phyloP scores from a whole-genome alignment of 2,888 invertebrate genomes.

The Corbicula japonica region DNA sequence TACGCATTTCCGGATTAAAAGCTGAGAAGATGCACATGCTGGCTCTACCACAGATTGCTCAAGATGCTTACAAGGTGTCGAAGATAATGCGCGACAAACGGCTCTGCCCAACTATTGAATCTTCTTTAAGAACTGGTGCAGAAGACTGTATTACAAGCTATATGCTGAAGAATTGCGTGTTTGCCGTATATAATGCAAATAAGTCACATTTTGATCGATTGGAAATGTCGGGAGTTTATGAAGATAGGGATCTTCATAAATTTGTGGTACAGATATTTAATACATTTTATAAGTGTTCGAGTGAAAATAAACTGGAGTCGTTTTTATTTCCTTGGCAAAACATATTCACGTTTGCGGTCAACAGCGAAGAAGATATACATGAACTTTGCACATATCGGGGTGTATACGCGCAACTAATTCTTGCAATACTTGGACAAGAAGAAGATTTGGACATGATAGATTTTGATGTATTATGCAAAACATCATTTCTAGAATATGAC shows the following conservation, averaged over 20 bases:
- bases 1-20: conserved; percentile 1
- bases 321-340: conserved; percentile 27
- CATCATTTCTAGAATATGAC: too few species aligned
- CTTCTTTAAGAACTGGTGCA: too few species aligned
- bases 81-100: conserved; percentile 1
- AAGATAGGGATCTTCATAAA: neutral
- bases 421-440: conserved; percentile 22
- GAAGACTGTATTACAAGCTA: conserved; percentile 1
- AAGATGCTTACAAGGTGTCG: conserved; percentile 15
- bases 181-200: neutral
- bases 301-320: neutral
- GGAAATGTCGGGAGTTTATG: neutral
- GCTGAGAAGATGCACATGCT: conserved; percentile 31
- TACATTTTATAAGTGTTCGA: neutral
- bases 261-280: conserved; percentile 5
- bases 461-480: too few species aligned
- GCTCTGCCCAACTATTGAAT: neutral
- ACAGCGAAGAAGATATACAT: neutral
- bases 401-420: conserved; percentile 20
- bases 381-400: conserved; percentile 4
- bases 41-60: conserved; percentile 1
- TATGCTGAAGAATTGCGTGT: conserved; percentile 33
- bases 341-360: conserved; percentile 9
- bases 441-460: conserved; percentile 19
- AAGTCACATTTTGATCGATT: neutral